Conservation (phyloP, 30 jellyfish, hydroid and myxozoan species). For the Nemopilema nomurai region DNA sequence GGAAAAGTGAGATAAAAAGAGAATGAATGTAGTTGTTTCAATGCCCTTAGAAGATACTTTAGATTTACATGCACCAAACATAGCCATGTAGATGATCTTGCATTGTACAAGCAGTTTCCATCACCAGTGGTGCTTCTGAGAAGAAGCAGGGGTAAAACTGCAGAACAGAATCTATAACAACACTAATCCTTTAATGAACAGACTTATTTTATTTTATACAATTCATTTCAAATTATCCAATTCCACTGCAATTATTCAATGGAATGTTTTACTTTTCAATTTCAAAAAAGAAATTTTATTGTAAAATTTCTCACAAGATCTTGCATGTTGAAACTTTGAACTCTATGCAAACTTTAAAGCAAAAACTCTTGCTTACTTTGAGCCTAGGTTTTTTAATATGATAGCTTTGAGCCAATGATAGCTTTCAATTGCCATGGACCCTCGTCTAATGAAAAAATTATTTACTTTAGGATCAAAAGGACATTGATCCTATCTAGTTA, state of each 20-base stretch:
- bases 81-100: slow-evolving; percentile 35
- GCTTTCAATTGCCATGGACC: too few species aligned
- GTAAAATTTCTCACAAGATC: background rate
- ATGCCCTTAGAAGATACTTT: background rate
- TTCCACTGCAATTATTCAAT: background rate
- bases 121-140: slow-evolving; percentile 21
- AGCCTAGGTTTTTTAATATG: too few species aligned
- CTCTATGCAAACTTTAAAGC: background rate
- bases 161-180: background rate
- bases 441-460: too few species aligned
- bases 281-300: too few species aligned
- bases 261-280: background rate
- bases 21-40: slow-evolving; percentile 16
- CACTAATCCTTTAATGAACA: background rate
- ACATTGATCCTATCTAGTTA: too few species aligned
- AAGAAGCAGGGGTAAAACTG: background rate
- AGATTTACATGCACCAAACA: slow-evolving; percentile 10
- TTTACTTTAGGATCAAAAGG: too few species aligned
- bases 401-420: too few species aligned
- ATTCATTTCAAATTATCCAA: background rate
- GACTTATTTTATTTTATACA: background rate
- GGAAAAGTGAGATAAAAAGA: background rate
- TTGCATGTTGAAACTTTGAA: background rate
- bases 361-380: background rate
- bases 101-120: slow-evolving; percentile 43